A percentile compares a stretch with the other conserved stretches of the same genome.
phyloP scores from a whole-genome alignment of 2,113 vertebrate species.

The Megaceryle maxima region DNA sequence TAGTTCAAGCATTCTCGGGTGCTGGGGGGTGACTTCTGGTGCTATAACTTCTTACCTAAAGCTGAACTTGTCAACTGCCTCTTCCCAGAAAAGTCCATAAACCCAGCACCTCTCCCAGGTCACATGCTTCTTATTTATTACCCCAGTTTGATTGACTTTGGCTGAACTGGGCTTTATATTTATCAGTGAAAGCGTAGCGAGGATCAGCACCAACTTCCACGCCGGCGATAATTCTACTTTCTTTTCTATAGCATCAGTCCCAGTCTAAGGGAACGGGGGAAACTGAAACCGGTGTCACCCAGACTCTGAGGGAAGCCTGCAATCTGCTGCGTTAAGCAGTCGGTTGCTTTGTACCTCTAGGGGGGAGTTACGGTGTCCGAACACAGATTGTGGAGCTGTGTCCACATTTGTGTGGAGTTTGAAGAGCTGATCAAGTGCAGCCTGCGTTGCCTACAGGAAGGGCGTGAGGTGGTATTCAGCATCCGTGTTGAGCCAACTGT shows the following conservation, averaged over 20 bases:
- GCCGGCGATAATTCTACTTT: rapidly evolving
- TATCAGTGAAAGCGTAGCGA: rapidly evolving
- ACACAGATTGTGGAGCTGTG: neutral
- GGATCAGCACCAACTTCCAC: neutral
- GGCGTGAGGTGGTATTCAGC: neutral
- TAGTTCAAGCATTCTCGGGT: neutral
- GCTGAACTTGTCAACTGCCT: neutral
- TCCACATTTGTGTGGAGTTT: too few relatives aligned
- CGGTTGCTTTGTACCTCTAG: neutral
- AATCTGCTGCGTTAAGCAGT: neutral
- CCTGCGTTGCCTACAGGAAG: rapidly evolving
- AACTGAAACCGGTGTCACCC: neutral
- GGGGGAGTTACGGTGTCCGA: neutral
- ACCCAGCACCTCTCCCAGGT: neutral
- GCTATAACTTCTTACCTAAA: neutral
- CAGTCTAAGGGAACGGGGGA: neutral
- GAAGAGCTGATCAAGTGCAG: neutral
- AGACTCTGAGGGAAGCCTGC: neutral
- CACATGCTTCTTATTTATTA: neutral
- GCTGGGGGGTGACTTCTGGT: neutral
- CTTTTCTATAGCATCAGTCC: neutral
- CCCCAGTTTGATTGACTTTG: neutral
- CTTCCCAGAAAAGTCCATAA: neutral
- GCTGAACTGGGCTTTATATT: neutral
- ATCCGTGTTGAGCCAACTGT: neutral